Percentiles rank a stretch among this genome's conserved stretches.
Evolutionary conservation across 2,888 invertebrate genomes (phyloP).

Genomic region (Dione vanillae): DNA sequence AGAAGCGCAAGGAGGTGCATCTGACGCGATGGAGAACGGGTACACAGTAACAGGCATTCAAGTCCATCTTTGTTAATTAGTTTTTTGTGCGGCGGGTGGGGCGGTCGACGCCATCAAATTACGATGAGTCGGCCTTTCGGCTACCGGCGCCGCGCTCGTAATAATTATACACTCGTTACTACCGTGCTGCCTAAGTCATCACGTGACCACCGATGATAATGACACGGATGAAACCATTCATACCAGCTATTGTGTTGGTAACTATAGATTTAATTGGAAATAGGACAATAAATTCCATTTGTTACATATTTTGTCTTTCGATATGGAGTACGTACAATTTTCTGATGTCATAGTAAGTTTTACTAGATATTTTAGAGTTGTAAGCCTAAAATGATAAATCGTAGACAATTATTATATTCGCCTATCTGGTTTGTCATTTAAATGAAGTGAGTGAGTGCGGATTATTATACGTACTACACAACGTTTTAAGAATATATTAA

Average conservation of each 20-base stretch:
- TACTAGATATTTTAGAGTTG: too few species aligned
- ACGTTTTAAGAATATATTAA: too few species aligned
- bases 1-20: constrained; percentile 43
- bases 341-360: too few species aligned
- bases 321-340: neutral
- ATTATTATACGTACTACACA: too few species aligned
- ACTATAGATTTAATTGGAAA: constrained; percentile 30
- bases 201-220: constrained; percentile 50
- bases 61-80: constrained; percentile 81
- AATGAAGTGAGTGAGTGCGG: too few species aligned
- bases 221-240: constrained; percentile 39
- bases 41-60: constrained; percentile 46
- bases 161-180: constrained; percentile 85
- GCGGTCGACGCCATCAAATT: constrained; percentile 82
- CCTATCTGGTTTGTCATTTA: too few species aligned
- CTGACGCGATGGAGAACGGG: constrained; percentile 50
- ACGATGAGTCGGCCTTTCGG: constrained; percentile 83
- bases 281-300: constrained; percentile 22
- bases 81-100: constrained; percentile 80
- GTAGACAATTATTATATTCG: too few species aligned
- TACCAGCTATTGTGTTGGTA: constrained; percentile 37
- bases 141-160: constrained; percentile 72
- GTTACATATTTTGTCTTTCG: constrained; percentile 28
- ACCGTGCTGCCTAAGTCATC: constrained; percentile 69
- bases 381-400: too few species aligned